Base-by-base conservation (phyloP, 2,888 invertebrate genomes). In the Dryobotodes eremita region DNA sequence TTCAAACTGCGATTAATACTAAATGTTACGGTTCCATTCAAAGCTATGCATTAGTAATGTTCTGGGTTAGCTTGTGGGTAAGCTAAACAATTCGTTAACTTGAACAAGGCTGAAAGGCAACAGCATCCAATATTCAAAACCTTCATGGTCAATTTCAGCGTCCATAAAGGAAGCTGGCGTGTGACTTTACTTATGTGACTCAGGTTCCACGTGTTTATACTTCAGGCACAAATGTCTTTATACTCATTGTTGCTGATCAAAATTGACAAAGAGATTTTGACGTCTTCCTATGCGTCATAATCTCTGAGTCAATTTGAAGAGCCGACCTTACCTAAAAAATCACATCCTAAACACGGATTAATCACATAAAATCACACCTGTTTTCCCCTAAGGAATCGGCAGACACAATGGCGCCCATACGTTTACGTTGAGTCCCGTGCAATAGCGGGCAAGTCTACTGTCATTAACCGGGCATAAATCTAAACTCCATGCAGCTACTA, bases 1-100 rank as follows among this genome's bases (percentile, higher is more conserved):
- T 70, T 73, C 42, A 68, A 84, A 72, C 69, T 70, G 57, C 46
- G 46, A 72, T 84, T 65, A 80, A 83, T 84, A 80, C n/a, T 75
- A 50, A 80, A 83, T 80, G 84, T 50, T 26, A 31, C 4, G 10
- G 55, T 75, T 62, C 26, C 48, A 70, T 80, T 80, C 69, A 76
- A 62, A 65, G 46, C 48, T 57, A 71, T 76, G 46, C 55, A 65
- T 72, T 7, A 15, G 17, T 76, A 68, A 76, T 76, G 68, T 53
- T 26, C 53, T 69, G 8, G 20, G 71, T 57, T 70, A 48, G 55
- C 69, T 79, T 83, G 83, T 26, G 50, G 36, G 71, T 46, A 55
- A 84, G 36, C 42, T 69, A 75, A 61, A 80, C 75, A 64, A 71
- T 50, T 75, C 64, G 5, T 61, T 57, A 61, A 79, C 59, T 59